phyloP scores from a whole-genome alignment of 1,140 invertebrate genomes.

The Portunus trituberculatus region DNA sequence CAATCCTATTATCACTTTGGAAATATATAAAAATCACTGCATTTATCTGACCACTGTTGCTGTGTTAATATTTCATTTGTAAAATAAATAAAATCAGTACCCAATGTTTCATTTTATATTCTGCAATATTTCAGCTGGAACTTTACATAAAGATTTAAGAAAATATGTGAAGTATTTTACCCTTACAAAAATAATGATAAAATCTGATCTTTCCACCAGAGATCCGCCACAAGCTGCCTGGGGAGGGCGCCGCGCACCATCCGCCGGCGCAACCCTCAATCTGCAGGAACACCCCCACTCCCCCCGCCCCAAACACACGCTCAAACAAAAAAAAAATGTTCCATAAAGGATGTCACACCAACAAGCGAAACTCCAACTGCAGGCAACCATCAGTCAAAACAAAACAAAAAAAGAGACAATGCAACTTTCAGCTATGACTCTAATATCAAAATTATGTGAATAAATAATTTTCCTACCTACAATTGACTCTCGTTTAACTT shows the following conservation, averaged over 20 bases:
- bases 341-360: background rate
- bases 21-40: too few species aligned
- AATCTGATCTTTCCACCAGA: too few species aligned
- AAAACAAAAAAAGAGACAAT: background rate
- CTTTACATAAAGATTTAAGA: too few species aligned
- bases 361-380: background rate
- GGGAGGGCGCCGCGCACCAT: background rate
- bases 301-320: too few species aligned
- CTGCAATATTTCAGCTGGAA: too few species aligned
- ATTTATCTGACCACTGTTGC: too few species aligned
- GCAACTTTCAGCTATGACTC: background rate
- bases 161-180: too few species aligned
- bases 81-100: too few species aligned
- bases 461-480: background rate
- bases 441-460: background rate
- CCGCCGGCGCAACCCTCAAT: background rate
- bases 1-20: too few species aligned
- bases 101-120: too few species aligned
- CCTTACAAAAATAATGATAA: too few species aligned
- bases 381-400: background rate
- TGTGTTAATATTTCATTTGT: too few species aligned
- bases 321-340: background rate
- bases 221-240: background rate
- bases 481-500: slow-evolving; percentile 1
- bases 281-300: background rate